Evolutionary conservation across 2,797 vertebrate species (phyloP), one percentile per base, ranked within the genome.

Genomic region (Lagodon rhomboides): DNA sequence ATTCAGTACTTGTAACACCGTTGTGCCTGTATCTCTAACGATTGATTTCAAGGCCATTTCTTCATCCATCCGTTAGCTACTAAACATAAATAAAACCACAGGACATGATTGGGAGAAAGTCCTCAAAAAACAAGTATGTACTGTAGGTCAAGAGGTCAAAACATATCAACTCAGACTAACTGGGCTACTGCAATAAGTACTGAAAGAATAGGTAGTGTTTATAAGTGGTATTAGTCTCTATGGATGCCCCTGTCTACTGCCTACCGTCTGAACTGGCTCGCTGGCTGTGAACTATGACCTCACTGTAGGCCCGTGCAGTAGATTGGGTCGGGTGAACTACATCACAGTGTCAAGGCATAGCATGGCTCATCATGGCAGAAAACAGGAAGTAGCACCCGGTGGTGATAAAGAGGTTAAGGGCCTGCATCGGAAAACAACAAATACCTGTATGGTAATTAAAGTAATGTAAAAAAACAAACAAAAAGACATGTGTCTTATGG

Each of bases 341-440:
- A 66, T 90, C 90, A 93, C 90, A 88, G 89, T 91, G 87, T 92
- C 85, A 81, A 91, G 93, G 91, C 92, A 87, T 80, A 80, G 80
- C 84, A 65, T 85, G 93, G 88, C 89, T 94, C 92, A 90, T 91
- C 78, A 73, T 82, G 91, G 93, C 88, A 91, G 91, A 86, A 87
- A 79, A 85, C 59, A 75, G 27, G 25, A 78, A 78, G 81, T 75
- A 91, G 89, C 89, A 88, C 88, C 89, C 55, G 66, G 85, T 54
- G 80, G 81, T 59, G 54, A 71, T 47, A 47, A 75, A 46, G 44
- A 72, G 61, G 59, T 69, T 72, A 65, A 67, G 72, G 71, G 63
- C 64, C 73, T 74, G 78, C 51, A 54, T 47, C 0, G 23, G 27
- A 55, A 85, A 62, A 55, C 15, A 68, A 77, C 66, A 58, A 78